A percentile compares a stretch with the other conserved stretches of the same genome.
phyloP scores from a whole-genome alignment of 2,797 vertebrate genomes.

The Girardinus metallicus region DNA sequence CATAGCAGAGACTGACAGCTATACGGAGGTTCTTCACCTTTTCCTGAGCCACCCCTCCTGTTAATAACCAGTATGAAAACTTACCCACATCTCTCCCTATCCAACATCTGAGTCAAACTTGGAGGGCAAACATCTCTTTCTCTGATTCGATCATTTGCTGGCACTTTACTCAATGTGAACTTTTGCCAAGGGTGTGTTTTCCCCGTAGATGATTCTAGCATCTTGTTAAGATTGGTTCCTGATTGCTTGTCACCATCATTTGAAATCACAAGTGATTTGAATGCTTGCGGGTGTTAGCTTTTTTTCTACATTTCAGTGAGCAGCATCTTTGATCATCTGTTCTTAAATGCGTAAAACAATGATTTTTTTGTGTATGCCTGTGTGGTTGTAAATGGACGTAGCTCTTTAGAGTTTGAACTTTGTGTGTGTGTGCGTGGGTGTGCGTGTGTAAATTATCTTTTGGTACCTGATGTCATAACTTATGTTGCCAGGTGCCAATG shows the following conservation, averaged over 20 bases:
- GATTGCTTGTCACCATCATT: constrained; percentile 58
- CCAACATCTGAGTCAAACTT: constrained; percentile 51
- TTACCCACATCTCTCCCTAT: constrained; percentile 28
- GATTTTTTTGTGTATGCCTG: constrained; percentile 37
- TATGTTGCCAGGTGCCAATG: constrained; percentile 72
- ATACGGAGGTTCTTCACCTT: constrained; percentile 40
- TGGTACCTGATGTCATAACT: constrained; percentile 69
- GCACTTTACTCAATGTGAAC: constrained; percentile 81
- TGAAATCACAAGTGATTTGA: constrained; percentile 68
- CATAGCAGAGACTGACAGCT: constrained; percentile 55
- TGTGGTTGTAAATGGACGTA: constrained; percentile 44
- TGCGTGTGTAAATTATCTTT: constrained; percentile 48
- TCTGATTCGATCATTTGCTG: constrained; percentile 75
- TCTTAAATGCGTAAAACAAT: constrained; percentile 66
- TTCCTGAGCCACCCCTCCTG: constrained; percentile 38
- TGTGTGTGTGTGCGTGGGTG: constrained; percentile 21
- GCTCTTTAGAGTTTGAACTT: constrained; percentile 46
- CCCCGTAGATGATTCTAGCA: constrained; percentile 64
- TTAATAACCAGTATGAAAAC: constrained; percentile 52
- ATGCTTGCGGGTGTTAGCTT: constrained; percentile 29
- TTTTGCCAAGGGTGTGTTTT: constrained; percentile 78
- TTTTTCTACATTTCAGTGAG: constrained; percentile 71
- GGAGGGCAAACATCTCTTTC: constrained; percentile 59
- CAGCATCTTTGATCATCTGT: constrained; percentile 65
- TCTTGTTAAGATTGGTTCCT: constrained; percentile 62